Base-by-base conservation (phyloP, 2,888 invertebrate genomes). In the Metalampra italica region DNA sequence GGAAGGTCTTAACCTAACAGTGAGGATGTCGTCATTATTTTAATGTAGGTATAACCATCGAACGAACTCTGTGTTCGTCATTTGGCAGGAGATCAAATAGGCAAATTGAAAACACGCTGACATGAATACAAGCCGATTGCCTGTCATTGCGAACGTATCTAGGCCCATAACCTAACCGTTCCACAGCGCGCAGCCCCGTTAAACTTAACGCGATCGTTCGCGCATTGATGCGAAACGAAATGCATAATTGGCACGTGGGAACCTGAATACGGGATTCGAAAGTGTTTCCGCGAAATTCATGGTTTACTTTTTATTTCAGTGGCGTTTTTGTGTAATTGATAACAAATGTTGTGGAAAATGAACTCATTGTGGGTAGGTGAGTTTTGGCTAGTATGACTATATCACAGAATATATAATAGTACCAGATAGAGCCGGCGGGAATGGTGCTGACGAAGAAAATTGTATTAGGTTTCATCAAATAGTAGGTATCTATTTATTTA, bases 231-330 rank as follows among this genome's bases (percentile, higher is more conserved):
- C 59, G 65, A 62, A 67, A 62, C 69, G 60, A 64, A 68, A 62
- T 64, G 66, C 48, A 51, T 63, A 75, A 76, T 69, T 54, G 67
- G 65, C 66, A 71, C 79, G 79, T 80, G 80, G 69, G 79, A 80
- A 80, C 51, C 55, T 15, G 9, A 37, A 43, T 42, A 46, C 43
- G 39, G 49, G 36, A 22, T 49, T 45, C 40, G 45, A 42, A 42
- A 49, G 44, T 32, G 47, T 39, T 40, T 22, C 12, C 43, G 14
- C 36, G 12, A 12, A 13, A 29, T 29, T 15, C n/a, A 44, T 34
- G 22, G 37, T 45, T 34, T 22, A 34, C 13, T 43, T 43, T 36
- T 36, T 9, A 22, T 40, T 11, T n/a, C 29, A 15, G 9, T 8
- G 22, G 9, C 9, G 40, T 40, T 40, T 36, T n/a, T 1, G 36